A percentile compares a stretch with the other conserved stretches of the same genome.
Evolutionary conservation across 2,888 invertebrate species (phyloP).

Genomic region (Muschampia staudingeri): DNA sequence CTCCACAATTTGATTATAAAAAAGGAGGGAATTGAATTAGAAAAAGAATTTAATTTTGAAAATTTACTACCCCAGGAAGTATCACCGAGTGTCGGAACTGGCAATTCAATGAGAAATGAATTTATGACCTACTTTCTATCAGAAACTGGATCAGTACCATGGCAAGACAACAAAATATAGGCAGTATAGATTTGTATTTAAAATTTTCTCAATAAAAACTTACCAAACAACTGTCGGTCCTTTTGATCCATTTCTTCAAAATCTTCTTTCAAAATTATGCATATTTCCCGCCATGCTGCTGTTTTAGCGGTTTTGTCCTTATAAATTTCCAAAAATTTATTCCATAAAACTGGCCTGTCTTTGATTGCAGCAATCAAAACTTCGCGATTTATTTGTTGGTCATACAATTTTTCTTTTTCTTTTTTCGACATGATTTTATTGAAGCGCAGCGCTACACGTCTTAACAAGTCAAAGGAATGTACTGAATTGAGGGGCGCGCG

Average conservation of each 20-base stretch:
- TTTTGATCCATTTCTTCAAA: conserved; percentile 63
- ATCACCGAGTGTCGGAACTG: conserved; percentile 24
- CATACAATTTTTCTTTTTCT: conserved; percentile 22
- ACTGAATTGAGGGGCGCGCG: no score
- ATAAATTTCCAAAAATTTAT: background rate
- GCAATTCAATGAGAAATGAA: conserved; percentile 21
- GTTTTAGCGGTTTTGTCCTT: background rate
- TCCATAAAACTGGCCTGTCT: conserved; percentile 3
- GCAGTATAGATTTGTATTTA: conserved; percentile 18
- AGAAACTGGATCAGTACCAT: conserved; percentile 25
- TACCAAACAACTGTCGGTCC: conserved; percentile 9
- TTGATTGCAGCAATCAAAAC: conserved; percentile 3
- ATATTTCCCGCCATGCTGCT: conserved; percentile 43
- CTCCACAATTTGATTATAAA: background rate
- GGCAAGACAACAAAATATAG: conserved; percentile 28
- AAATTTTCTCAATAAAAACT: conserved; percentile 18
- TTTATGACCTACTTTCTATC: conserved; percentile 28
- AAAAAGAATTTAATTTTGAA: conserved; percentile 28
- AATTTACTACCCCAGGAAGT: conserved; percentile 24
- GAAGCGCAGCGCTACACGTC: background rate
- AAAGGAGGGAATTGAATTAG: conserved; percentile 6
- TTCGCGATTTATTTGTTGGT: conserved; percentile 22
- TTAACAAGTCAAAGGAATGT: no score
- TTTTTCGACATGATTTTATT: conserved; percentile 18
- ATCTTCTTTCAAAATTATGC: conserved; percentile 55